phyloP scores from a whole-genome alignment of 2,797 vertebrate genomes.

The Phylloscopus collybita region DNA sequence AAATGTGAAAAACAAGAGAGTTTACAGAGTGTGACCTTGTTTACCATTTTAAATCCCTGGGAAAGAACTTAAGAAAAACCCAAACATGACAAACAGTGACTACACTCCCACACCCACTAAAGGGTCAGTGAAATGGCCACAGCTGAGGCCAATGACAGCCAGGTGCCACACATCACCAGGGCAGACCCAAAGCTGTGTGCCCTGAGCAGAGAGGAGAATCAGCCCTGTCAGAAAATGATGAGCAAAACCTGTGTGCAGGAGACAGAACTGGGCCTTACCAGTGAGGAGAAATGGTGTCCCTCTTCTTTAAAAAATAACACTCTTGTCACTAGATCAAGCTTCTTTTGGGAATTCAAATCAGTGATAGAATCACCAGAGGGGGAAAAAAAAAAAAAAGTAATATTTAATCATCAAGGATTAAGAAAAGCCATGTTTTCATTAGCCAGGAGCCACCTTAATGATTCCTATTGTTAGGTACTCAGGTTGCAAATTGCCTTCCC shows the following conservation, averaged over 20 bases:
- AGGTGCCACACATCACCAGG: not conserved
- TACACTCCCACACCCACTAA: not conserved
- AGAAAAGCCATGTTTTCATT: not conserved
- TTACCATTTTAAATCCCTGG: no score
- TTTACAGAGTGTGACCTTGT: no score
- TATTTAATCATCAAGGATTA: not conserved
- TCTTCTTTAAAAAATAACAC: not conserved
- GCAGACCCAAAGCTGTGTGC: not conserved
- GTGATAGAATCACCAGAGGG: not conserved
- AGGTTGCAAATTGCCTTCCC: not conserved
- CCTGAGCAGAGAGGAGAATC: not conserved
- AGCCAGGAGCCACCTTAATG: not conserved
- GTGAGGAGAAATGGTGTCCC: not conserved
- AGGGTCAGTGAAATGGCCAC: not conserved
- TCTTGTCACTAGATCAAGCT: not conserved
- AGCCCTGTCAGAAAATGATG: not conserved
- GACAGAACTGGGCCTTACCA: rapidly evolving
- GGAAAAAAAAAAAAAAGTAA: not conserved
- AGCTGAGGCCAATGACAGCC: not conserved
- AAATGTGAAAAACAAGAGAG: no score
- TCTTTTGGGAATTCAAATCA: not conserved
- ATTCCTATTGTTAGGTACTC: not conserved
- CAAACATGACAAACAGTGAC: no score
- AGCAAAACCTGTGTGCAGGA: not conserved
- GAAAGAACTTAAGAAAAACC: no score